Evolutionary conservation across 2,113 vertebrate species (phyloP).

Genomic region (Podarcis cretensis): DNA sequence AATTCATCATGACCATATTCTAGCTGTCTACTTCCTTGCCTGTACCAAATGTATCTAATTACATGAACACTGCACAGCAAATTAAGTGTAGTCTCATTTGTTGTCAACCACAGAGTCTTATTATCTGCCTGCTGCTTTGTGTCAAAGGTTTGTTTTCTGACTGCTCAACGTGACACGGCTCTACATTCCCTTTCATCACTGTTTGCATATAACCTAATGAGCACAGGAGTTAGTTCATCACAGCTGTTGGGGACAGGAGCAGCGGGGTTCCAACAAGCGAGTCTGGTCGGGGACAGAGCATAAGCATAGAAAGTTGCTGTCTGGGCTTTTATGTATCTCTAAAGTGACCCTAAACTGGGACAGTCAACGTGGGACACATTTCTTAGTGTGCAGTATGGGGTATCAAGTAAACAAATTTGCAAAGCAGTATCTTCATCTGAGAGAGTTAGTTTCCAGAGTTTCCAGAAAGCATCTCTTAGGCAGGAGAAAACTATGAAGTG

Average conservation of each 20-base stretch:
- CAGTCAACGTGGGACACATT: not conserved
- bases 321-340: not conserved
- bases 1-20: constrained; percentile 84
- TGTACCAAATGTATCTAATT: constrained; percentile 83
- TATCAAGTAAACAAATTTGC: not conserved
- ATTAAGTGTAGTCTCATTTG: constrained; percentile 83
- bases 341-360: not conserved
- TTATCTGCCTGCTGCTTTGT: constrained; percentile 70
- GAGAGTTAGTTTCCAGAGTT: not conserved
- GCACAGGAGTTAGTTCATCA: constrained; percentile 75
- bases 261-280: constrained; percentile 5
- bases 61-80: constrained; percentile 75
- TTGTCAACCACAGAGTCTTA: constrained; percentile 74
- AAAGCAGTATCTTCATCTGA: not conserved
- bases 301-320: not conserved
- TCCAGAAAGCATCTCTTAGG: not conserved
- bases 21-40: constrained; percentile 70
- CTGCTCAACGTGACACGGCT: constrained; percentile 77
- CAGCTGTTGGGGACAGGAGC: constrained; percentile 56
- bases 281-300: not conserved
- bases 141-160: constrained; percentile 76
- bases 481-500: not conserved
- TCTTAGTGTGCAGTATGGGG: not conserved
- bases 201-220: constrained; percentile 79
- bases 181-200: constrained; percentile 76